Conservation (phyloP, 1,140 invertebrate genomes). For the Brachystomella parvula region DNA sequence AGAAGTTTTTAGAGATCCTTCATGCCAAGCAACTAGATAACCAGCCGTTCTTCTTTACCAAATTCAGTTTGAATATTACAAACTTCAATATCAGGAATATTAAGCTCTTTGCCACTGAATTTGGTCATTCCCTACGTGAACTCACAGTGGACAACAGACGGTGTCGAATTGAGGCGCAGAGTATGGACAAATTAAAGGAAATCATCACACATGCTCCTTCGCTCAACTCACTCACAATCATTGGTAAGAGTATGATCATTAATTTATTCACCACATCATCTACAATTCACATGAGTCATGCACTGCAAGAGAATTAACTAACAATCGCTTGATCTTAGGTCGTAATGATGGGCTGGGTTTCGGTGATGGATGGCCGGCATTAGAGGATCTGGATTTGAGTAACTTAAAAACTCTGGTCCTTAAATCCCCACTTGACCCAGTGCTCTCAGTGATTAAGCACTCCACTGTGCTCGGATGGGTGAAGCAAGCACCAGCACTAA, state of each 20-base stretch:
- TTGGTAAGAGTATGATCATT: slow-evolving; percentile 1
- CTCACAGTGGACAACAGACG: neutral
- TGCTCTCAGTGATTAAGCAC: neutral
- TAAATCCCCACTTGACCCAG: neutral
- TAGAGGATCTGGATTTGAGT: neutral
- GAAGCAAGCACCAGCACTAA: neutral
- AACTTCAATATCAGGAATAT: neutral
- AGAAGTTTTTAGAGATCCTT: neutral
- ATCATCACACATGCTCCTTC: neutral
- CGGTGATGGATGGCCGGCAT: neutral
- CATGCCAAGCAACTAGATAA: neutral
- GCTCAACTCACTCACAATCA: neutral
- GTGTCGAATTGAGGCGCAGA: neutral
- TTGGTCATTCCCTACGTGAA: neutral
- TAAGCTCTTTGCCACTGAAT: neutral
- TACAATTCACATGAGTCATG: no score
- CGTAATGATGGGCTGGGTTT: neutral
- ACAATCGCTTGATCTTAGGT: no score
- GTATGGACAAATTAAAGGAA: neutral
- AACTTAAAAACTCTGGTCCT: neutral
- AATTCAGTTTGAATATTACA: neutral
- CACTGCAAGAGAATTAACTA: no score
- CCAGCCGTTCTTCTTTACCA: neutral
- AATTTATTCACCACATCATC: no score
- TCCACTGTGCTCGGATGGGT: neutral